Evolutionary conservation across 2,113 vertebrate genomes (phyloP), one percentile per base, ranked within the genome.

Genomic region (Tamias sibiricus): DNA sequence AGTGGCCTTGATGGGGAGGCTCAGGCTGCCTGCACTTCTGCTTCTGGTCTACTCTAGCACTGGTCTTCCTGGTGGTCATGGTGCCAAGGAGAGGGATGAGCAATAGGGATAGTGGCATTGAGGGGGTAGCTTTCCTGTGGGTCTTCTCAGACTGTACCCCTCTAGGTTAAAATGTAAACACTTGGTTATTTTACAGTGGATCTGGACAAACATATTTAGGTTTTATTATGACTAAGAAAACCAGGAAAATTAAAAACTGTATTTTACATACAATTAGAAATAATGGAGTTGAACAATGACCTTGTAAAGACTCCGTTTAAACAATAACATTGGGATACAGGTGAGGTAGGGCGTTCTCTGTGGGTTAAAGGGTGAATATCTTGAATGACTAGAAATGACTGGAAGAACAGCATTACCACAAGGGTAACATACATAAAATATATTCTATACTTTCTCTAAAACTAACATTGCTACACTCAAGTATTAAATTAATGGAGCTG

Each of bases 191-290:
- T 83, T 95, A 12, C 28, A 92, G 42, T 83, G 44, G 37, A 81
- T 69, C 32, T 87, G 35, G 12, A 64, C 89, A 97, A 95, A 47
- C 6, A 83, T 37, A 92, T 62, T 40, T 13, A 59, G 13, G 6
- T 88, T 91, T 79, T 57, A 95, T 86, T 54, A 37, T 82, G 32
- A 44, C 71, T 69, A 81, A 75, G 2, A 32, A 37, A 72, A 11
- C n/a, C 52, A 96, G 17, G 32, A 74, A 77, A 89, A 90, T 37
- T n/a, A 28, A 68, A 89, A 92, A 79, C n/a, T 57, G 30, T 87
- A 35, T 84, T 93, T 87, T 88, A 76, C 32, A 35, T 82, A 64
- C 81, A 82, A 54, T 85, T 30, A 75, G 68, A 86, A 47, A 44
- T 37, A 79, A 69, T 10, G 54, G 32, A 84, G 10, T 32, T 83